Evolutionary conservation across 1,140 invertebrate species (phyloP), one percentile per base, ranked within the genome.

Genomic region (Pygmarrhopalites habei): DNA sequence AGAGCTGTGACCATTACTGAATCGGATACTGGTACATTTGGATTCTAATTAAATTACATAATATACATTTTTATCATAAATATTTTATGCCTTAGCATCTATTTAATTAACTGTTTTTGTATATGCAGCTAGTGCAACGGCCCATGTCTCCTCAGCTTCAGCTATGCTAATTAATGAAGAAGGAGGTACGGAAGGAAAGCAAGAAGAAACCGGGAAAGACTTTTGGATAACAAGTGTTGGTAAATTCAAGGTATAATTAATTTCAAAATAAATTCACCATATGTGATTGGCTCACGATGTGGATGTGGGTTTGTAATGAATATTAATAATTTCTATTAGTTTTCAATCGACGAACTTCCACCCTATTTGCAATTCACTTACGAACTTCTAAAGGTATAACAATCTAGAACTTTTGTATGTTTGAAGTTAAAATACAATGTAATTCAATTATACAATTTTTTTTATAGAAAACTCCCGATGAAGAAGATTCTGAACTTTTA

Each of bases 351-450:
- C n/a, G 87, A 92, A 72, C 78, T 99, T 67, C 94, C 95, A 0
- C 85, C 93, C 64, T 87, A 94, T 61, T 76, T 98, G 49, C 93
- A 96, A 74, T 89, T 96, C 51, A 90, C 95, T 68, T 87, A 95
- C 75, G 86, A 90, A 73, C 75, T 98, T 3, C 74, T 97, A 12
- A 88, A 90, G 81, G 91, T 93, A 78, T 71, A n/a, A n/a, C n/a
- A n/a, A n/a, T n/a, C n/a, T n/a, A n/a, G n/a, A n/a, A n/a, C n/a
- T n/a, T n/a, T n/a, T n/a, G n/a, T n/a, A n/a, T n/a, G n/a, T n/a
- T n/a, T n/a, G n/a, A n/a, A n/a, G n/a, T n/a, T n/a, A n/a, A n/a
- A n/a, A n/a, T n/a, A n/a, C n/a, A n/a, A n/a, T n/a, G 35, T 58
- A 15, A n/a, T 7, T 63, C 35, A 19, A 52, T 43, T 25, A 28